Percentiles rank a stretch among this genome's conserved stretches.
phyloP scores from a whole-genome alignment of 2,113 vertebrate genomes.

The Piprites chloris region DNA sequence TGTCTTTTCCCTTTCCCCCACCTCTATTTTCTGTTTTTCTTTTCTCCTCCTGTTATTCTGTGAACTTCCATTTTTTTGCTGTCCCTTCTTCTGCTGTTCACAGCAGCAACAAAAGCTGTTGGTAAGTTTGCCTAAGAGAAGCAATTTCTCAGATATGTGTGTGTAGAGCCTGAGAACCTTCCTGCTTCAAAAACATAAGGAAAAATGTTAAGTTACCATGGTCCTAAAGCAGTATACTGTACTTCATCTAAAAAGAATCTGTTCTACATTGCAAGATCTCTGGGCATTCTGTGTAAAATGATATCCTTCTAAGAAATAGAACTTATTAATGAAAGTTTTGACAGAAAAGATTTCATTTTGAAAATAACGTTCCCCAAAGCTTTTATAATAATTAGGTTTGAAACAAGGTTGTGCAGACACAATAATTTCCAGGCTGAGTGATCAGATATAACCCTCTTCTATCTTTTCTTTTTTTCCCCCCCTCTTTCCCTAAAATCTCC shows the following conservation, averaged over 20 bases:
- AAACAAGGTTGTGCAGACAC: conserved; percentile 18
- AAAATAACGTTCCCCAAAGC: conserved; percentile 50
- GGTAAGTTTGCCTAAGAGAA: neutral
- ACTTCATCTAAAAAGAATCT: conserved; percentile 40
- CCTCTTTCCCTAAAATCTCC: neutral
- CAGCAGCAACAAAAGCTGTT: neutral
- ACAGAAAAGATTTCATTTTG: conserved; percentile 67
- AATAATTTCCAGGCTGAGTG: conserved; percentile 54
- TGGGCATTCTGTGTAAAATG: conserved; percentile 29
- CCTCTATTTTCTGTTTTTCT: neutral
- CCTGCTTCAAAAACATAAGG: neutral
- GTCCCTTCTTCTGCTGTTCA: neutral
- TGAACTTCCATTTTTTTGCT: neutral
- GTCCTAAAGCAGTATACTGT: conserved; percentile 1
- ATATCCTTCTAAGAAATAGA: neutral
- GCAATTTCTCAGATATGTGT: neutral
- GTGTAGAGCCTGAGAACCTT: neutral
- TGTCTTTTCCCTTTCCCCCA: neutral
- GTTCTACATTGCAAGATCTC: neutral
- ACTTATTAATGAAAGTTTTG: conserved; percentile 61
- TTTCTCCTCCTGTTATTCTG: neutral
- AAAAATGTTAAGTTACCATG: neutral
- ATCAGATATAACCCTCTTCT: neutral
- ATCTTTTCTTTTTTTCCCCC: neutral
- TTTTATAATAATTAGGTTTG: conserved; percentile 59